A percentile compares a stretch with the other conserved stretches of the same genome.
phyloP scores from a whole-genome alignment of 2,888 invertebrate species.

The Gymnocheta viridis region DNA sequence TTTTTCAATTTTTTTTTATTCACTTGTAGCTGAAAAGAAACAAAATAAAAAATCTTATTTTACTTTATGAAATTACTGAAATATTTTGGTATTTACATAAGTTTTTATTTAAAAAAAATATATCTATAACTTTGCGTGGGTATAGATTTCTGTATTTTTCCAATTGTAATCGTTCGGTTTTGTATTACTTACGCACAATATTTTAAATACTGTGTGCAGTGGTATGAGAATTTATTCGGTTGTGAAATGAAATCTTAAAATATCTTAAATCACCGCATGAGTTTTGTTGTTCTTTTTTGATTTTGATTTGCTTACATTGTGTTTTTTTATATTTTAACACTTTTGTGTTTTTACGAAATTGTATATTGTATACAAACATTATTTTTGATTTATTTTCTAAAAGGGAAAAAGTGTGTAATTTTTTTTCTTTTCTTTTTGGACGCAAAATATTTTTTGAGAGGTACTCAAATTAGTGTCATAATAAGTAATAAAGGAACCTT shows the following conservation, averaged over 20 bases:
- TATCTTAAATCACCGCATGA: conserved; percentile 77
- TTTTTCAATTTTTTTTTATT: background rate
- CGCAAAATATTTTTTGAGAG: background rate
- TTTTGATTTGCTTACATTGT: background rate
- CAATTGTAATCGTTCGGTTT: conserved; percentile 59
- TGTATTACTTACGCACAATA: conserved; percentile 56
- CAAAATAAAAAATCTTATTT: conserved; percentile 1
- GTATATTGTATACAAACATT: conserved; percentile 52
- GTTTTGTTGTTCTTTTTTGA: conserved; percentile 14
- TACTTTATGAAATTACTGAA: conserved; percentile 13
- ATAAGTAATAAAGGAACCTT: background rate
- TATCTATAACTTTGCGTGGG: conserved; percentile 65
- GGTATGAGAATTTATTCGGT: conserved; percentile 7
- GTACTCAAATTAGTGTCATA: conserved; percentile 4
- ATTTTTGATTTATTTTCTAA: conserved; percentile 8
- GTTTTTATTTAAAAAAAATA: conserved; percentile 3
- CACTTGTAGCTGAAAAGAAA: conserved; percentile 46
- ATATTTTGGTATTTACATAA: conserved; percentile 5
- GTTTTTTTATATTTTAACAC: conserved; percentile 6
- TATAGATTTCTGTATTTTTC: conserved; percentile 53
- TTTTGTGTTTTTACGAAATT: conserved; percentile 51
- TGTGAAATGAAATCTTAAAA: conserved; percentile 81
- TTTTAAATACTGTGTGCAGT: background rate
- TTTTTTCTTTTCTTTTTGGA: background rate
- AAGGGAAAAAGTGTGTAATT: background rate